These are phyloP conservation scores for Listrodromus nycthemerus DNA, from an alignment of 2,888 invertebrate species.

Conservation along the genomic window DNA sequence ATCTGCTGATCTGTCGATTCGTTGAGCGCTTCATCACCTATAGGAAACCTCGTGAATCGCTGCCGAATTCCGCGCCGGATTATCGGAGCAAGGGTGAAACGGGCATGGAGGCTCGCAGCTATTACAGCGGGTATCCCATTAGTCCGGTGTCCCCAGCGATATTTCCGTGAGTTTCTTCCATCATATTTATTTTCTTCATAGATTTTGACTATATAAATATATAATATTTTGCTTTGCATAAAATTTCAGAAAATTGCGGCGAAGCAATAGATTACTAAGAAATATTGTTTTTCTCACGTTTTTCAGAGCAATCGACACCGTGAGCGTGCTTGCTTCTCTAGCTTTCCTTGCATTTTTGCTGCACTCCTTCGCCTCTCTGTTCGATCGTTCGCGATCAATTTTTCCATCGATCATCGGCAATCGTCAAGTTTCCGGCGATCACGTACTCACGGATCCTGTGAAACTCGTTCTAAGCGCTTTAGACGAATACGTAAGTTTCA, in stretches of 20 bases:
- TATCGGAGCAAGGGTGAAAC: constrained; percentile 52
- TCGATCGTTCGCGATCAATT: constrained; percentile 81
- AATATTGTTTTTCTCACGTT: constrained; percentile 32
- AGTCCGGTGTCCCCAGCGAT: constrained; percentile 72
- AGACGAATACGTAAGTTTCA: constrained; percentile 79
- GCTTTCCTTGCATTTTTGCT: constrained; percentile 84
- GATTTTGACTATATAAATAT: neutral
- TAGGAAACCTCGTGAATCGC: constrained; percentile 28
- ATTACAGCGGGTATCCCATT: constrained; percentile 74
- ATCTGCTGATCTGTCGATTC: constrained; percentile 71
- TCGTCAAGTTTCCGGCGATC: constrained; percentile 68
- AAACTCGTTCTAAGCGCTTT: constrained; percentile 77
- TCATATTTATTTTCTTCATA: constrained; percentile 9
- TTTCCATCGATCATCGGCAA: constrained; percentile 78
- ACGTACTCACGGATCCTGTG: constrained; percentile 71
- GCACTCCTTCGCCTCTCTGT: constrained; percentile 81
- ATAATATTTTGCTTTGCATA: neutral
- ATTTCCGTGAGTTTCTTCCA: constrained; percentile 76
- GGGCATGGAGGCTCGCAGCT: constrained; percentile 73
- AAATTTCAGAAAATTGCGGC: neutral
- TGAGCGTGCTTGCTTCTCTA: constrained; percentile 82
- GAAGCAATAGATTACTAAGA: neutral
- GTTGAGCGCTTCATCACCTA: constrained; percentile 59
- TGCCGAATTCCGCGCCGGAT: constrained; percentile 30
- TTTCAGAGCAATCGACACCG: constrained; percentile 82